A percentile compares a stretch with the other conserved stretches of the same genome.
Evolutionary conservation across 37 sponge, comb jelly and placozoan species (phyloP).

Genomic region (Oscarella lobularis): DNA sequence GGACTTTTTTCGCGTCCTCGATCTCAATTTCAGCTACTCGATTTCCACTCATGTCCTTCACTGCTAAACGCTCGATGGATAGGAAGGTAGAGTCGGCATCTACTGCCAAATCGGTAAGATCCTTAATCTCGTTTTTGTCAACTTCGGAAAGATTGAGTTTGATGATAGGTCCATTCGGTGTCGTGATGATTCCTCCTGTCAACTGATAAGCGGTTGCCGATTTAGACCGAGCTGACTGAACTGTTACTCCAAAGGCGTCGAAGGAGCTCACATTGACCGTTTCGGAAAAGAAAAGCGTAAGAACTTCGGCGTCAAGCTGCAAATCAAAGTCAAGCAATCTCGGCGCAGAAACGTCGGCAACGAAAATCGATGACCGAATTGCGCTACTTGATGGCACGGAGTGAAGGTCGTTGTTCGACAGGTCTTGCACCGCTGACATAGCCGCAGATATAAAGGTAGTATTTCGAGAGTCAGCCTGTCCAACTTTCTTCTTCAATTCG

Average conservation of each 20-base stretch:
- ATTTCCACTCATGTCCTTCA: conserved; percentile 56
- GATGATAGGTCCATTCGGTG: conserved; percentile 36
- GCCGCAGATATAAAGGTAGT: conserved; percentile 39
- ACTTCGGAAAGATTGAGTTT: conserved; percentile 17
- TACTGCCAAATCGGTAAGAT: conserved; percentile 29
- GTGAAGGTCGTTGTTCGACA: conserved; percentile 31
- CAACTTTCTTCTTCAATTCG: conserved; percentile 39
- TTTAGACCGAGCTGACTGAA: conserved; percentile 24
- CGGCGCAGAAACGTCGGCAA: conserved; percentile 53
- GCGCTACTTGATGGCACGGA: conserved; percentile 12
- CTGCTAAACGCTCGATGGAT: conserved; percentile 12
- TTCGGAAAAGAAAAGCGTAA: conserved; percentile 64
- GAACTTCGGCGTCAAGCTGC: conserved; percentile 22
- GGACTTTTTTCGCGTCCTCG: conserved; percentile 53
- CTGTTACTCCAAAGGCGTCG: conserved; percentile 38
- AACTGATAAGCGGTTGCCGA: conserved; percentile 21
- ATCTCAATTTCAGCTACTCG: conserved; percentile 15
- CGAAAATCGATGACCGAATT: conserved; percentile 32
- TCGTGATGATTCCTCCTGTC: conserved; percentile 38
- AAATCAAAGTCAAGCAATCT: conserved; percentile 50
- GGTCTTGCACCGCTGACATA: conserved; percentile 37
- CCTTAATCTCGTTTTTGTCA: conserved; percentile 79
- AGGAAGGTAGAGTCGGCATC: conserved; percentile 42
- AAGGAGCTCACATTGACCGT: conserved; percentile 60
- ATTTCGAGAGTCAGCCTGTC: conserved; percentile 15